These are phyloP conservation scores for Takifugu rubripes DNA, from an alignment of 2,797 vertebrate species.

Conservation along the genomic window DNA sequence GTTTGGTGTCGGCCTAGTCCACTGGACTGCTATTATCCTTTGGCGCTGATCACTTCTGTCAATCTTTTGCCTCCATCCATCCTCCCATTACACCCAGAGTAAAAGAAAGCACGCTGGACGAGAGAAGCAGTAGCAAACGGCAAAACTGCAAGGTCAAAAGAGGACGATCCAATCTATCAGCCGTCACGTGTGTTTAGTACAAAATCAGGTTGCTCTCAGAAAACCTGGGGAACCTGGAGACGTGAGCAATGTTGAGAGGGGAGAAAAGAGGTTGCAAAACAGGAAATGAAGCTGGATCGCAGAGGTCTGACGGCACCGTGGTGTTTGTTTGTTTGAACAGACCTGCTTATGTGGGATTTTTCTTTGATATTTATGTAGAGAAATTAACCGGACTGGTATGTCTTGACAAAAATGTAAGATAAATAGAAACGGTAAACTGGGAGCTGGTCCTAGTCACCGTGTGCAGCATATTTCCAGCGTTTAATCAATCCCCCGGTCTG, in stretches of 20 bases:
- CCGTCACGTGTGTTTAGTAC: constrained; percentile 20
- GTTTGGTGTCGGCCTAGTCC: constrained; percentile 56
- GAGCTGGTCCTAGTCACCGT: constrained; percentile 55
- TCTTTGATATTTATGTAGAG: no score
- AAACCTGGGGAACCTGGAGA: constrained; percentile 49
- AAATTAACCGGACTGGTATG: no score
- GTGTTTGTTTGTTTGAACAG: constrained; percentile 40
- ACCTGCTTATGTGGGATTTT: constrained; percentile 21
- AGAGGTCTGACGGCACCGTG: constrained; percentile 17
- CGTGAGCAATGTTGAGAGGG: constrained; percentile 53
- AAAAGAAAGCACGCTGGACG: constrained; percentile 6
- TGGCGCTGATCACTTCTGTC: constrained; percentile 40
- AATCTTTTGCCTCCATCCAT: constrained; percentile 39
- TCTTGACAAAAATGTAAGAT: no score
- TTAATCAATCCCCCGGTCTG: constrained; percentile 49
- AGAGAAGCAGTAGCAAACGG: constrained; percentile 13
- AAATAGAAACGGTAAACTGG: background rate
- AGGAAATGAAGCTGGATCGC: constrained; percentile 59
- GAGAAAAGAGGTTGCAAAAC: constrained; percentile 46
- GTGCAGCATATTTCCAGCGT: constrained; percentile 42
- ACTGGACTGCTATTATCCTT: constrained; percentile 39
- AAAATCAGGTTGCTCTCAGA: constrained; percentile 30
- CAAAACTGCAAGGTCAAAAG: constrained; percentile 6
- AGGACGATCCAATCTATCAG: background rate
- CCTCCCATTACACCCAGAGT: constrained; percentile 27